A percentile compares a stretch with the other conserved stretches of the same genome.
These are phyloP conservation scores for Drosophila mojavensis DNA, from an alignment of 1,140 invertebrate species.

Conservation along the genomic window DNA sequence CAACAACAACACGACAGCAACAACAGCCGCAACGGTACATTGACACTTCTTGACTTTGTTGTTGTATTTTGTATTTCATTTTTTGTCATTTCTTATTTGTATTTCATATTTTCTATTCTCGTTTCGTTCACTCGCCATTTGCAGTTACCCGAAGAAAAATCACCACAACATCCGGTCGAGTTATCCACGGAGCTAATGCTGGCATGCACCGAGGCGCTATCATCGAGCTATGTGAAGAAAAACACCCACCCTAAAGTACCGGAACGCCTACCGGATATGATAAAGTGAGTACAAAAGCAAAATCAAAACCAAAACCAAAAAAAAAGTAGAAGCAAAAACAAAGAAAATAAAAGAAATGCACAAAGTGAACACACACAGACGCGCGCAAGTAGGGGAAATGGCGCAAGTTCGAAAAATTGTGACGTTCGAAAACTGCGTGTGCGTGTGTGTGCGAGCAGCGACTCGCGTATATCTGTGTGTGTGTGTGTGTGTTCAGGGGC, in stretches of 20 bases:
- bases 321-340: conserved; percentile 24
- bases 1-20: neutral
- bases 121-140: conserved; percentile 38
- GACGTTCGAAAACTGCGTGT: conserved; percentile 16
- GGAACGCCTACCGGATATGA: conserved; percentile 84
- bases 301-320: conserved; percentile 1
- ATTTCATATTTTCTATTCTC: neutral
- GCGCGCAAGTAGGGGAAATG: conserved; percentile 29
- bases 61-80: neutral
- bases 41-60: conserved; percentile 37
- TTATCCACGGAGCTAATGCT: conserved; percentile 84
- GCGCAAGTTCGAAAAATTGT: conserved; percentile 20
- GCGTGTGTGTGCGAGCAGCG: conserved; percentile 35
- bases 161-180: conserved; percentile 83
- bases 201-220: conserved; percentile 82
- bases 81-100: neutral
- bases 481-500: conserved; percentile 29
- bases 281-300: conserved; percentile 80
- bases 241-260: conserved; percentile 81
- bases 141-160: conserved; percentile 84
- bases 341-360: conserved; percentile 33
- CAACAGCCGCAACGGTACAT: conserved; percentile 7
- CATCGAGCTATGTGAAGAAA: conserved; percentile 78
- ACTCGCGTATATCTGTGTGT: neutral
- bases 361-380: conserved; percentile 21